phyloP scores from a whole-genome alignment of 2,113 vertebrate species.

The Prunella fulvescens region DNA sequence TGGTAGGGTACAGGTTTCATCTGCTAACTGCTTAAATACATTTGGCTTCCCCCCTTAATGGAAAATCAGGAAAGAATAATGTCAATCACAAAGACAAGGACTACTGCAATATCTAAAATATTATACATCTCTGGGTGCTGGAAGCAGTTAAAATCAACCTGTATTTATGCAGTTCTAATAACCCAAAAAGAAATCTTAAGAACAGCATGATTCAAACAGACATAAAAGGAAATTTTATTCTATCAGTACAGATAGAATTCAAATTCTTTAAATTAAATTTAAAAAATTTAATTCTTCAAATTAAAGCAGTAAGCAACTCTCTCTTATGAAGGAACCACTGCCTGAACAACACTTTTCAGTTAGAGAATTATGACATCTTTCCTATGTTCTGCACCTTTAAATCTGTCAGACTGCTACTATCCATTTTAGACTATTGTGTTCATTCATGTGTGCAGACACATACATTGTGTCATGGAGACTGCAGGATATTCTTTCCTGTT shows the following conservation, averaged over 20 bases:
- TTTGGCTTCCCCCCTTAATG: not conserved
- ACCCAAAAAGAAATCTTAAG: not conserved
- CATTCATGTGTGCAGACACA: slow-evolving; percentile 29
- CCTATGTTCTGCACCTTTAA: slow-evolving; percentile 29
- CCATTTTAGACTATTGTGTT: slow-evolving; percentile 2
- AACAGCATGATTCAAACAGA: not conserved
- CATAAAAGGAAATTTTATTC: not conserved
- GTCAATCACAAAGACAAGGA: not conserved
- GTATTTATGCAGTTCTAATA: not conserved
- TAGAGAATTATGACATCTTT: not conserved
- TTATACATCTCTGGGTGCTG: not conserved
- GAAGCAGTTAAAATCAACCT: not conserved
- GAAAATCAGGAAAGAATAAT: not conserved
- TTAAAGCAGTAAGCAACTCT: not conserved
- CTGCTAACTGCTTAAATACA: not conserved
- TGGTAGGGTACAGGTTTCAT: not conserved
- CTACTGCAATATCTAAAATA: not conserved
- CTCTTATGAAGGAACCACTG: not conserved
- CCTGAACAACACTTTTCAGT: not conserved
- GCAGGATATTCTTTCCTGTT: not conserved
- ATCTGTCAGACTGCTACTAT: not conserved
- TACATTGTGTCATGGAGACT: not conserved
- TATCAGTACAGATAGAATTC: not conserved
- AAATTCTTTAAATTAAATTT: no score
- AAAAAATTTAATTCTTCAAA: not conserved